Evolutionary conservation across 2,113 vertebrate species (phyloP), one percentile per base, ranked within the genome.

Genomic region (Apodemus sylvaticus): DNA sequence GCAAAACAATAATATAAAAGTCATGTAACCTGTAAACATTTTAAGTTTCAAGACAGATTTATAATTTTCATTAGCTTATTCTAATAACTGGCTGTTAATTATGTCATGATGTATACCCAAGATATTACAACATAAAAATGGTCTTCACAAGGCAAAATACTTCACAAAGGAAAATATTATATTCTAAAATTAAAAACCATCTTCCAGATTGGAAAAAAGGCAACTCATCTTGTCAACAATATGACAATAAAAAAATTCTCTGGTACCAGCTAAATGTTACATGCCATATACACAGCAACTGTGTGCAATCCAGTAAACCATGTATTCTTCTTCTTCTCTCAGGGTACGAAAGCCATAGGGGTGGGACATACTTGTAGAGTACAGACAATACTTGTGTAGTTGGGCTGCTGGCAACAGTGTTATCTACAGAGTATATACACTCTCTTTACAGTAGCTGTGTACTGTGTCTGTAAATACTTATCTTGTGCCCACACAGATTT

Each of bases 161-260:
- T 95, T 91, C 11, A 55, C 6, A 71, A 26, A 95, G 19, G 11
- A 76, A 94, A 81, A 91, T 73, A 95, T 86, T 92, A 22, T 9
- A 16, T 7, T 14, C 29, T 4, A 86, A 92, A 88, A 45, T 12
- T 14, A 8, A 58, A 92, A 55, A 48, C 51, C 34, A 62, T 88
- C 20, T 88, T 90, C 29, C 29, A 90, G 12, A 86, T 2, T n/a
- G 16, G 62, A 11, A 71, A 85, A 81, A 60, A 24, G n/a, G n/a
- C 34, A 74, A 24, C 5, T 39, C 0, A 26, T 82, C 83, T 94
- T 90, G 36, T 94, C 74, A 82, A 55, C 39, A 51, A 89, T 8
- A 85, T 7, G 10, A 13, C 24, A 83, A 85, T 39, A 91, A 58
- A 42, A 53, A 89, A 89, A 93, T 71, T 89, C 0, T 39, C 4